Percentiles rank a stretch among this genome's conserved stretches.
phyloP scores from a whole-genome alignment of 23 tunicate species.

The Styela clava region DNA sequence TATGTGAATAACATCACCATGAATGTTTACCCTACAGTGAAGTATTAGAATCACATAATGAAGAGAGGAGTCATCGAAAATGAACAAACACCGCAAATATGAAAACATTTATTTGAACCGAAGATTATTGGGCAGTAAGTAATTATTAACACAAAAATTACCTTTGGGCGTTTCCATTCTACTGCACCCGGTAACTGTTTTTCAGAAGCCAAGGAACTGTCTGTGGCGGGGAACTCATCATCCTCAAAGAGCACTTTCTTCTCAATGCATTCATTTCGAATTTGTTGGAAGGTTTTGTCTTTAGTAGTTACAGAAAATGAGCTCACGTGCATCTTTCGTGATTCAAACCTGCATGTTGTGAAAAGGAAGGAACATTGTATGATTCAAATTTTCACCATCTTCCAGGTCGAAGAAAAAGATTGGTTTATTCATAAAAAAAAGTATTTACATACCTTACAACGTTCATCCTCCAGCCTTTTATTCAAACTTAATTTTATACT shows the following conservation, averaged over 20 bases:
- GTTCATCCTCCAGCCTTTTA: no score
- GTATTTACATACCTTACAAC: no score
- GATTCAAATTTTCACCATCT: no score
- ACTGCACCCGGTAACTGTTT: neutral
- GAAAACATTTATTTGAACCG: constrained; percentile 4
- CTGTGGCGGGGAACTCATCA: constrained; percentile 85
- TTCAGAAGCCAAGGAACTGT: constrained; percentile 11
- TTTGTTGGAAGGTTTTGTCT: constrained; percentile 50
- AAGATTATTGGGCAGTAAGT: neutral
- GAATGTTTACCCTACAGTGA: neutral
- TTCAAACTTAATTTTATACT: no score
- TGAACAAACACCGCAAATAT: neutral
- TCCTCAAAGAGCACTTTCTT: constrained; percentile 59
- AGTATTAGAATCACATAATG: no score
- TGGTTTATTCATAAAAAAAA: no score
- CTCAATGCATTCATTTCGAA: constrained; percentile 37
- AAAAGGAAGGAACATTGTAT: no score
- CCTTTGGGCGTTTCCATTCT: neutral
- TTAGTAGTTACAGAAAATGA: neutral
- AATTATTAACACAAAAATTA: neutral
- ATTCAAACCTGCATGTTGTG: no score
- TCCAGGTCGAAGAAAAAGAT: no score
- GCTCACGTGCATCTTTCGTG: no score
- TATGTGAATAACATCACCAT: neutral
- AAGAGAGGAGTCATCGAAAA: neutral